phyloP scores from a whole-genome alignment of 2,113 vertebrate species.

The Zosterops pallidus region DNA sequence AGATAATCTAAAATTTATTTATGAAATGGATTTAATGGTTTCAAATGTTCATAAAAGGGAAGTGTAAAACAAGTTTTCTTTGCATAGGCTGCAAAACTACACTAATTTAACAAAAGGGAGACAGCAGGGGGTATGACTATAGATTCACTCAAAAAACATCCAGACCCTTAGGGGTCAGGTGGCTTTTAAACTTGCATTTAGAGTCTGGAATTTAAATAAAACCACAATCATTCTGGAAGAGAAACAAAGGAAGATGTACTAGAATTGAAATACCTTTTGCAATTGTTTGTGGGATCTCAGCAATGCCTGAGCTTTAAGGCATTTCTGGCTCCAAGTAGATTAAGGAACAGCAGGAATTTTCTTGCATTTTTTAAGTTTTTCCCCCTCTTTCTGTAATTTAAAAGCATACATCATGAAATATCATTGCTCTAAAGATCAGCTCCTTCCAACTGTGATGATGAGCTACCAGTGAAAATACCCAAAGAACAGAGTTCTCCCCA shows the following conservation, averaged over 20 bases:
- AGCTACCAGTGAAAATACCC: neutral
- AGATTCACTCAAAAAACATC: conserved; percentile 14
- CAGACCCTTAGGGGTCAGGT: neutral
- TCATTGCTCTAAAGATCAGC: neutral
- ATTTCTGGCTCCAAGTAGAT: conserved; percentile 26
- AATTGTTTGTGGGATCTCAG: neutral
- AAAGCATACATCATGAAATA: neutral
- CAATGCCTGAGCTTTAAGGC: neutral
- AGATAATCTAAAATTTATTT: conserved; percentile 54
- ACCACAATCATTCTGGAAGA: conserved; percentile 4
- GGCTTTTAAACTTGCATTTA: neutral
- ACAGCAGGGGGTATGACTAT: neutral
- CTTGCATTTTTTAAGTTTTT: neutral
- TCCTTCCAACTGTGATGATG: neutral
- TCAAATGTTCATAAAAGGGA: conserved; percentile 16
- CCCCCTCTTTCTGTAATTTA: neutral
- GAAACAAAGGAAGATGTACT: neutral
- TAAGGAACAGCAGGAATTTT: conserved; percentile 2
- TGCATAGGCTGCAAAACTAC: neutral
- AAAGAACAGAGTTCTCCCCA: accelerated
- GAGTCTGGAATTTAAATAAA: conserved; percentile 44
- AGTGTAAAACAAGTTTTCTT: conserved; percentile 5
- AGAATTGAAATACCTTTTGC: neutral
- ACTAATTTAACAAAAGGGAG: conserved; percentile 34
- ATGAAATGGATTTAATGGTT: conserved; percentile 29